These are phyloP conservation scores for Balaenoptera acutorostrata DNA, from an alignment of 2,113 vertebrate species.

Conservation along the genomic window DNA sequence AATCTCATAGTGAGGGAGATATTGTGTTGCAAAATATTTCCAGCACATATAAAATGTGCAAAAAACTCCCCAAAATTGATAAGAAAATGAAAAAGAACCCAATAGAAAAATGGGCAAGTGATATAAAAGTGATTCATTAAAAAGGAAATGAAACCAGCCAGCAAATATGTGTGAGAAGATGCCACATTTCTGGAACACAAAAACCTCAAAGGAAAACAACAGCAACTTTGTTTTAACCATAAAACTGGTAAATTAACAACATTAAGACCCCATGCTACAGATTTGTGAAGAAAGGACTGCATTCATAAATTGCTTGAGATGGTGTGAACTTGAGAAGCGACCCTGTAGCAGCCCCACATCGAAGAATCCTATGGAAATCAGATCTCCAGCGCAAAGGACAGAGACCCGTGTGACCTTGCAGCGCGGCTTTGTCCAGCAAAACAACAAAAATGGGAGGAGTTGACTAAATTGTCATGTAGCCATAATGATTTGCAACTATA, in stretches of 20 bases:
- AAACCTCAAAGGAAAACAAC: neutral
- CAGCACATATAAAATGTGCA: neutral
- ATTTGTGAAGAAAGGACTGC: too few relatives aligned
- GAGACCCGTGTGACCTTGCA: fast-evolving
- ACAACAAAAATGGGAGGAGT: neutral
- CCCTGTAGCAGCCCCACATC: neutral
- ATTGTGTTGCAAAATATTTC: neutral
- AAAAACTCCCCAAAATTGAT: neutral
- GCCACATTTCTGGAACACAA: neutral
- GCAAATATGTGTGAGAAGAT: neutral
- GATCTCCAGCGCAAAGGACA: neutral
- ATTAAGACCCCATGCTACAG: neutral
- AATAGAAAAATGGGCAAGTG: neutral
- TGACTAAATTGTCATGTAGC: neutral
- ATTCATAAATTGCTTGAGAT: neutral
- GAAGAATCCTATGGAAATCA: neutral
- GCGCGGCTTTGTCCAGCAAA: neutral
- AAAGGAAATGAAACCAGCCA: neutral
- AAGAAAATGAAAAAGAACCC: neutral
- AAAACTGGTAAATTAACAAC: neutral
- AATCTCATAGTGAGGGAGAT: neutral
- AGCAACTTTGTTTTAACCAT: neutral
- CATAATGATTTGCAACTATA: neutral
- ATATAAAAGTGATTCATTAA: neutral
- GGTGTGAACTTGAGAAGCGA: neutral